Base-by-base conservation (phyloP, 2,113 vertebrate genomes). In the Columba janthina region DNA sequence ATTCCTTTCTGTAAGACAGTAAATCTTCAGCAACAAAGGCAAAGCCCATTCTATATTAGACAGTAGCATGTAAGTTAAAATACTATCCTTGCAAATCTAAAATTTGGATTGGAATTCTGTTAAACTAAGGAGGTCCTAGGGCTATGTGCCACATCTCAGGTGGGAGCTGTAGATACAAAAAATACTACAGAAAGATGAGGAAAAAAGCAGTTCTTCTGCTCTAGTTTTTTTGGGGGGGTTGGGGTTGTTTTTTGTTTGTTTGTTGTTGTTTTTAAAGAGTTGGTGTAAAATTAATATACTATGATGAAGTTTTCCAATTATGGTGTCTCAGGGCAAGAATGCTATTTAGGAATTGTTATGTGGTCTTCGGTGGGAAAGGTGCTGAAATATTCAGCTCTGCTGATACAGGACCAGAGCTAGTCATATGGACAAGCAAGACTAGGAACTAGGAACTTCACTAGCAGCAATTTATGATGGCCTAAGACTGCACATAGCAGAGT, bases 21-120 rank as follows among this genome's bases (percentile, higher is more conserved):
- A 44, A 51, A 32, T 69, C 32, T 80, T 89, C 54, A 74, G 8
- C 24, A 84, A 29, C 19, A 77, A 84, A 69, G 15, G 13, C 7
- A 8, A 75, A 77, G 36, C 18, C 38, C 0, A 0, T 76, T 83
- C 60, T 56, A n/a, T 80, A 11, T 6, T 54, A 89, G 15, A 14
- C 46, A 50, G 50, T 54, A 89, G 56, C 26, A 29, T 70, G 15
- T 16, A 36, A 88, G 40, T 36, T 72, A 42, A 18, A 60, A 31
- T 61, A 32, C 8, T 62, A 9, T 11, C 18, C 8, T 69, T 61
- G n/a, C 8, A 86, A 81, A 26, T 40, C 40, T 5, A 2, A 72
- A 48, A 56, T 53, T 12, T 79, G 48, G 16, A 56, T 77, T 24
- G 53, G 36, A 58, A 62, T 88, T 29, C 29, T 57, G 6, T 73